Base-by-base conservation (phyloP, 1,140 invertebrate species). In the Branchinecta lindahli region DNA sequence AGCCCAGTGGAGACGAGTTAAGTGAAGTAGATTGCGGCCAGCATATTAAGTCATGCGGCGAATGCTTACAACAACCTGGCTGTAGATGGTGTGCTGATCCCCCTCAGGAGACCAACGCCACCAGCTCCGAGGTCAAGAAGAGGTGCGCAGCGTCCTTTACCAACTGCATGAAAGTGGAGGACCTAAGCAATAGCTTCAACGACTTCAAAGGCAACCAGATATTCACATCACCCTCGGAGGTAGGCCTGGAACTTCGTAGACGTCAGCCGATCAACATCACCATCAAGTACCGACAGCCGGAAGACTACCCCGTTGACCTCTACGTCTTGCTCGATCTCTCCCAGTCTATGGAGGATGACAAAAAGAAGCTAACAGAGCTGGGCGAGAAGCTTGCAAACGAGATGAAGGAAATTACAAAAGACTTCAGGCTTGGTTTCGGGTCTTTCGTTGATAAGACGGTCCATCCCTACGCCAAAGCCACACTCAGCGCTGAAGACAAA, bases 261-360 rank as follows among this genome's bases (percentile, higher is more conserved):
- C 79, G 80, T 80, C 73, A 71, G 45, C 69, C 71, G 8, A 15
- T 70, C 52, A 72, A 72, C 52, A 66, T 76, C 33, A 66, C 66
- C 18, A 66, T 84, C 21, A 75, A 75, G 9, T 85, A 83, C 74
- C 76, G 81, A 8, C 80, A 84, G 72, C 33, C 33, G 33, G 82
- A 85, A 73, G 86, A 92, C 77, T 94, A 92, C 79, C 92, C 91
- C 0, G 87, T 94, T 0, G 92, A 94, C 80, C 78, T 94, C 6
- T 94, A 94, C 78, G 94, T 91, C 75, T 80, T 94, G 0, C 87
- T 94, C 85, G 92, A 94, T 76, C 78, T 91, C 20, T 92, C 90
- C 6, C 82, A 83, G 66, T 90, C 89, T 0, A 94, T 94, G 91
- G 77, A 81, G 52, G 82, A 84, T 72, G 85, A 90, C 73, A 88